Base-by-base conservation (phyloP, 2,797 vertebrate genomes). In the Ctenopoma multispine region DNA sequence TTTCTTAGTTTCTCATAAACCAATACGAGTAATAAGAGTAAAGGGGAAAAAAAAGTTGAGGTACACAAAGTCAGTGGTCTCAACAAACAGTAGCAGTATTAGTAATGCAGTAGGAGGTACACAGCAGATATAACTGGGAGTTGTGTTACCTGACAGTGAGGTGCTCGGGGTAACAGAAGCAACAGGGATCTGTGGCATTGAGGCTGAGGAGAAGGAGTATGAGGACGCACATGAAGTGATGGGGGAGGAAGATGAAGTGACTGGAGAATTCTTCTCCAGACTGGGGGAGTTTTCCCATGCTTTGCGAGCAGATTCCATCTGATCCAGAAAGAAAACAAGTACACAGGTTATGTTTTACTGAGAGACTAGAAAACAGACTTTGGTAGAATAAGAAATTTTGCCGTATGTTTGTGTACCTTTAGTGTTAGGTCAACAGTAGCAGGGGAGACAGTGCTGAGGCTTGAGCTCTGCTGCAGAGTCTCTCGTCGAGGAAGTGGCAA, bases 251-350 rank as follows among this genome's bases (percentile, higher is more conserved):
- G 97, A 92, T 3, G 97, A 96, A 10, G 97, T 96, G 80, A 96
- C 97, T 0, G 98, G 97, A 0, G 97, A 97, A 49, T 92, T 96
- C 84, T 99, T 99, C 79, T 99, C 98, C 72, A 99, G 91, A 71
- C 94, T 99, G 1, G 97, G 98, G 6, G 98, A 99, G 93, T 99
- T 99, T 88, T 99, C 98, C 98, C 98, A 99, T 0, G 98, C 98
- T 89, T 99, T 99, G 24, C 98, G 96, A 18, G 98, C 98, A 1
- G 97, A 99, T 81, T 99, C 98, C 98, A 99, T 99, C 98, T 99
- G 68, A 83, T 71, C 7, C 12, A 79, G 59, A 63, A 14, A 17
- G 34, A 59, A 5, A n/a, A 24, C 14, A 20, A 5, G 3, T 0
- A n/a, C 10, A 56, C 15, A 15, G 20, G 11, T 27, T 3, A 66